These are phyloP conservation scores for Acronicta psi DNA, from an alignment of 2,888 invertebrate genomes.

Conservation along the genomic window DNA sequence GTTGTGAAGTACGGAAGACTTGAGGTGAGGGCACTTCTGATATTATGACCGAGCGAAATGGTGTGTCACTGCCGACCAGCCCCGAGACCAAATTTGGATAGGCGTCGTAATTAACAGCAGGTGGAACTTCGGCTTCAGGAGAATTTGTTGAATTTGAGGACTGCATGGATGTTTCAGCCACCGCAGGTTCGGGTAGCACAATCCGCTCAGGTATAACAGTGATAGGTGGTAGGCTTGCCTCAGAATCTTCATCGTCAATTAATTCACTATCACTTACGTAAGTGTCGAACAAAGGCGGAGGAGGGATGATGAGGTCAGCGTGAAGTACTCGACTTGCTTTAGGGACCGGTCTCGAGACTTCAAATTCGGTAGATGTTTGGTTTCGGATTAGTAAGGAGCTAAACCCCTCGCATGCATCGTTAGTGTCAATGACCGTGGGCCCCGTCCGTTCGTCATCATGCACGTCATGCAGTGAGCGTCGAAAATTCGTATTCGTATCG, in stretches of 20 bases:
- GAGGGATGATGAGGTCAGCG: conserved; percentile 85
- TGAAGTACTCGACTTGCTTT: conserved; percentile 76
- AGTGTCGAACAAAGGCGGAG: conserved; percentile 85
- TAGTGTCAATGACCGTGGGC: conserved; percentile 71
- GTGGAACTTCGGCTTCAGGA: conserved; percentile 81
- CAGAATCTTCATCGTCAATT: conserved; percentile 66
- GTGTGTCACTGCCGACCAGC: conserved; percentile 54
- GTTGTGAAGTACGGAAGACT: conserved; percentile 73
- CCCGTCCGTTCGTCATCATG: conserved; percentile 70
- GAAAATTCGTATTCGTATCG: conserved; percentile 66
- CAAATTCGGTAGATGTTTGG: conserved; percentile 72
- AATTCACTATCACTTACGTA: conserved; percentile 79
- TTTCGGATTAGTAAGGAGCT: conserved; percentile 83
- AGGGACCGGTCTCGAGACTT: conserved; percentile 71
- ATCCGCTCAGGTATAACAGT: conserved; percentile 80
- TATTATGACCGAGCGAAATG: conserved; percentile 68
- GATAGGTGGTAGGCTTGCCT: conserved; percentile 74
- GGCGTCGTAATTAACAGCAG: conserved; percentile 84
- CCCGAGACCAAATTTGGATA: conserved; percentile 68
- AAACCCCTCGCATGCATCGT: conserved; percentile 84
- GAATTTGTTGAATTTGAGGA: conserved; percentile 81
- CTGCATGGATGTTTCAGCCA: conserved; percentile 85
- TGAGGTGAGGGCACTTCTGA: conserved; percentile 80
- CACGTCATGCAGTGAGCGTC: conserved; percentile 72
- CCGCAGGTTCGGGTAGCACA: conserved; percentile 77